Evolutionary conservation across 2,888 invertebrate species (phyloP).

Genomic region (Orchesellides sinensis): DNA sequence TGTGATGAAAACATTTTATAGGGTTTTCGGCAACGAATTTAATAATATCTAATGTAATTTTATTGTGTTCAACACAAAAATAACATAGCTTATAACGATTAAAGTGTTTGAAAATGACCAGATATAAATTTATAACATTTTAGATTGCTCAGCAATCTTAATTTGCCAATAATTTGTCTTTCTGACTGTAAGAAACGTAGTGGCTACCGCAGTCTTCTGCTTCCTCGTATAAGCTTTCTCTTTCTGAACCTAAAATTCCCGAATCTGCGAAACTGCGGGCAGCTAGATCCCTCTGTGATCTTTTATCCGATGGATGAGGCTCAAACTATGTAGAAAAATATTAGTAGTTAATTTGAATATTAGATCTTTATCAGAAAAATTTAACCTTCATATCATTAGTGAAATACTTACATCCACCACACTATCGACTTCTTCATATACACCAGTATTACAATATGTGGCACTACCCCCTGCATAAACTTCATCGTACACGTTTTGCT

Average conservation of each 20-base stretch:
- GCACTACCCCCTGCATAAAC: slow-evolving; percentile 65
- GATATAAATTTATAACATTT: slow-evolving; percentile 28
- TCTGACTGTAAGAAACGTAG: slow-evolving; percentile 61
- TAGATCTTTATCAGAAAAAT: background rate
- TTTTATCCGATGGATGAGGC: slow-evolving; percentile 19
- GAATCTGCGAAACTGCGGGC: slow-evolving; percentile 51
- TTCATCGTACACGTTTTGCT: slow-evolving; percentile 69
- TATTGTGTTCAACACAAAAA: slow-evolving; percentile 51
- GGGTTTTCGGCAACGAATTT: background rate
- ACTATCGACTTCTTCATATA: slow-evolving; percentile 52
- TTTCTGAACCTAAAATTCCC: slow-evolving; percentile 44
- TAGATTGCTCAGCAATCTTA: slow-evolving; percentile 47
- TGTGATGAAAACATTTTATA: too few relatives aligned
- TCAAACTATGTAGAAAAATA: background rate
- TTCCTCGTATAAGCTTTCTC: slow-evolving; percentile 59
- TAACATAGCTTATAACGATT: slow-evolving; percentile 20
- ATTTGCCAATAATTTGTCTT: slow-evolving; percentile 56
- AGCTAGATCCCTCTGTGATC: slow-evolving; percentile 26
- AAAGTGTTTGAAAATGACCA: slow-evolving; percentile 41
- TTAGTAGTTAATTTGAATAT: background rate
- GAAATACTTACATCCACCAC: slow-evolving; percentile 21
- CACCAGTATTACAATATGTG: slow-evolving; percentile 18
- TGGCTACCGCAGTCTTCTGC: slow-evolving; percentile 65
- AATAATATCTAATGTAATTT: slow-evolving; percentile 22
- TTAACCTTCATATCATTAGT: background rate